Conservation (phyloP, 2,888 invertebrate species). For the Teinopalpus imperialis region DNA sequence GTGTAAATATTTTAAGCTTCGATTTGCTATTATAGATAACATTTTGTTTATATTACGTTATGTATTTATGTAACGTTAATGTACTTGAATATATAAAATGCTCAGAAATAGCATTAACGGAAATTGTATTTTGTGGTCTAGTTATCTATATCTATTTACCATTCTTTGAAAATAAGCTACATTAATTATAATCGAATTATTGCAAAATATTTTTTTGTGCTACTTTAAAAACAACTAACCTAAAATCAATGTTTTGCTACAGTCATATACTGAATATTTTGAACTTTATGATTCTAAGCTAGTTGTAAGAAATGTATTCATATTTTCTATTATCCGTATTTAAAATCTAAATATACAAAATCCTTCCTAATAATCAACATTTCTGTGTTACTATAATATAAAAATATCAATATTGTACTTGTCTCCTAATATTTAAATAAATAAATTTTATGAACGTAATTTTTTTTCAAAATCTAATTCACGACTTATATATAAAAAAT, state of each 20-base stretch:
- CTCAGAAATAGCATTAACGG: background rate
- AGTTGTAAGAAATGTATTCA: conserved; percentile 74
- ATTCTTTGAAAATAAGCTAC: background rate
- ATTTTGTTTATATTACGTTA: too few species aligned
- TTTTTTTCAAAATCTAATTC: conserved; percentile 29
- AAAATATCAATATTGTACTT: conserved; percentile 35
- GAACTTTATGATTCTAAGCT: conserved; percentile 71
- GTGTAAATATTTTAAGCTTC: conserved; percentile 7
- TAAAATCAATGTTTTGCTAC: conserved; percentile 13
- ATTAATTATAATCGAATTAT: background rate
- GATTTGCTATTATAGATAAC: conserved; percentile 1
- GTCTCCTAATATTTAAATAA: conserved; percentile 16
- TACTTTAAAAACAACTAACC: background rate
- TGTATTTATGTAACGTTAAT: background rate
- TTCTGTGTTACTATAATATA: conserved; percentile 42
- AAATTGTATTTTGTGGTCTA: background rate
- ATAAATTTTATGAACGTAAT: conserved; percentile 35
- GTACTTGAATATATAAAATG: background rate
- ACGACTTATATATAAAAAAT: conserved; percentile 41
- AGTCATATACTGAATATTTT: conserved; percentile 50
- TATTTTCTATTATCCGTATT: conserved; percentile 76
- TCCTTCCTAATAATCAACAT: conserved; percentile 61
- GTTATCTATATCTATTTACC: conserved; percentile 1
- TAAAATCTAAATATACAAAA: conserved; percentile 66
- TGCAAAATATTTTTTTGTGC: background rate